Percentiles rank a stretch among this genome's conserved stretches.
phyloP scores from a whole-genome alignment of 2,797 vertebrate genomes.

The Heterohyrax brucei region DNA sequence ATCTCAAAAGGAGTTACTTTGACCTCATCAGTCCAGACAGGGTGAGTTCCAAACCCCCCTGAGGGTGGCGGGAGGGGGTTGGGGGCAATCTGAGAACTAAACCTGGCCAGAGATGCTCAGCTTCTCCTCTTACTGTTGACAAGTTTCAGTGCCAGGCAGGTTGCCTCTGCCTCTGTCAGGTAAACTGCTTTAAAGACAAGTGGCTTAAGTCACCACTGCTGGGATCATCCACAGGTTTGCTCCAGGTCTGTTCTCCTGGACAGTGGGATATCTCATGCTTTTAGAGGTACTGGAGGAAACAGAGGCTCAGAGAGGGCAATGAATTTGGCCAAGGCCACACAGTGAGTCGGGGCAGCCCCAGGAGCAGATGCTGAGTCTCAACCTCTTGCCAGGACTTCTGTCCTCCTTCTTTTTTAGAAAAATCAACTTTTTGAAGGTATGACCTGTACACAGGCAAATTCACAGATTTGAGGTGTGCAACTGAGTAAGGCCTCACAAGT shows the following conservation, averaged over 20 bases:
- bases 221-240: not conserved
- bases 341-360: not conserved
- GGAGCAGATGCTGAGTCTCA: not conserved
- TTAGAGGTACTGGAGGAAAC: not conserved
- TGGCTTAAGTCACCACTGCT: too few relatives aligned
- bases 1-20: not conserved
- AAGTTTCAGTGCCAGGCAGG: not conserved
- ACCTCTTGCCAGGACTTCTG: not conserved
- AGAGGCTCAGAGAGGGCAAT: not conserved
- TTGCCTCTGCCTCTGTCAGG: not conserved
- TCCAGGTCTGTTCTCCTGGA: not conserved
- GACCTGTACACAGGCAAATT: not conserved
- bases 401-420: slow-evolving; percentile 21
- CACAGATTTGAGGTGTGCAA: not conserved
- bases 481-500: not conserved
- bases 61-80: too few relatives aligned
- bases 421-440: not conserved
- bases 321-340: not conserved
- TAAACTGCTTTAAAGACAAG: not conserved
- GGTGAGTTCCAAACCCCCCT: not conserved
- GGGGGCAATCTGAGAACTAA: not conserved
- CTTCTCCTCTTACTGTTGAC: not conserved
- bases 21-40: not conserved
- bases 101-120: not conserved
- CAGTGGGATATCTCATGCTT: not conserved